Conservation (phyloP, 1,140 invertebrate genomes). For the Achatina immaculata region DNA sequence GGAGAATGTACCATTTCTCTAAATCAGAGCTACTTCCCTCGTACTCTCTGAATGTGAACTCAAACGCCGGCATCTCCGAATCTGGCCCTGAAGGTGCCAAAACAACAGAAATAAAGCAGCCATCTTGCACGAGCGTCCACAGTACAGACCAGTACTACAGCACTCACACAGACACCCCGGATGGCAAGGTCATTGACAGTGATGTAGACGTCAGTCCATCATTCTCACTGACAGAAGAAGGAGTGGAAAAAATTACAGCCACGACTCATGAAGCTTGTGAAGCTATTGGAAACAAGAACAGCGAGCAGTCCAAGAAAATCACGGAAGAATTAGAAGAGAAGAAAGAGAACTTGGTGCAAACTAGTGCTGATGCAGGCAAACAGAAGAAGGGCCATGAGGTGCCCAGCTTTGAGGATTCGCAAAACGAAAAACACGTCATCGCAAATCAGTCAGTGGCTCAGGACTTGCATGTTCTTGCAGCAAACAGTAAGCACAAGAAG, state of each 20-base stretch:
- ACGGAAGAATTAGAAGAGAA: background rate
- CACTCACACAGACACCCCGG: background rate
- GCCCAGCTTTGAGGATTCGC: background rate
- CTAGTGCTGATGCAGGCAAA: background rate
- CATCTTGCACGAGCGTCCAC: background rate
- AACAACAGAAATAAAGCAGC: background rate
- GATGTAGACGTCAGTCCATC: background rate
- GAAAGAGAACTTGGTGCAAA: background rate
- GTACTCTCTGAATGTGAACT: background rate
- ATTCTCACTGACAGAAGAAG: background rate
- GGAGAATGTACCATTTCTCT: no score
- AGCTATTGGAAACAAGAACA: background rate
- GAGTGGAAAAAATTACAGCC: background rate
- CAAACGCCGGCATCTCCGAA: background rate
- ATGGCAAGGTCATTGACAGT: conserved; percentile 10
- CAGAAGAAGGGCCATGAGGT: background rate
- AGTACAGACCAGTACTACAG: background rate
- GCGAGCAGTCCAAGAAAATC: background rate
- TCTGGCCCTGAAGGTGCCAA: background rate
- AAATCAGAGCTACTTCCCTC: background rate
- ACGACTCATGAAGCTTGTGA: background rate
- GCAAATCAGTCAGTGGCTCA: background rate
- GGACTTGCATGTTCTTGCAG: background rate
- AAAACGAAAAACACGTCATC: background rate
- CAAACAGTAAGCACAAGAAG: conserved; percentile 17